These are phyloP conservation scores for Drosophila sechellia DNA, from an alignment of 1,140 invertebrate genomes.

Conservation along the genomic window DNA sequence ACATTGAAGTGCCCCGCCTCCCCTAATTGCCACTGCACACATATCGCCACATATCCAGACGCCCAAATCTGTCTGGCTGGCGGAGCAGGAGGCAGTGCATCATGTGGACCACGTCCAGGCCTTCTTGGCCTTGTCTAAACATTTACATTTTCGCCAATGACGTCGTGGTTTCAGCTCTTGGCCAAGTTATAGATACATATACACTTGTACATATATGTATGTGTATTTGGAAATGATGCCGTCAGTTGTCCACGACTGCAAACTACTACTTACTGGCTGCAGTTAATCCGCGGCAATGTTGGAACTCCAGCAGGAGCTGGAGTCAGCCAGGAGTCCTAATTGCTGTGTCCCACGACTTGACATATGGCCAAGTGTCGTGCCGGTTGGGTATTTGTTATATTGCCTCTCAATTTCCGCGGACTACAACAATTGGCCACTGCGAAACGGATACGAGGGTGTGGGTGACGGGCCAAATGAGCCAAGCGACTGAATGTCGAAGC, in stretches of 20 bases:
- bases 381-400: slow-evolving; percentile 53
- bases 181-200: slow-evolving; percentile 7
- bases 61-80: slow-evolving; percentile 15
- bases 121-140: slow-evolving; percentile 73
- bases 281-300: slow-evolving; percentile 5
- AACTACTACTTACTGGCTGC: slow-evolving; percentile 12
- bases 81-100: slow-evolving; percentile 36
- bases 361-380: slow-evolving; percentile 65
- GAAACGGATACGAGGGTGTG: slow-evolving; percentile 1
- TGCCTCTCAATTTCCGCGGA: slow-evolving; percentile 39
- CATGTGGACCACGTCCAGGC: slow-evolving; percentile 29
- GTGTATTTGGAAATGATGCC: slow-evolving; percentile 26
- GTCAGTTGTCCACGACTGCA: slow-evolving; percentile 42
- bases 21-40: slow-evolving; percentile 27
- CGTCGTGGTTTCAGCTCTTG: slow-evolving; percentile 49
- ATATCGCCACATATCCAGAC: slow-evolving; percentile 14
- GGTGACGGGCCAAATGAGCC: not conserved
- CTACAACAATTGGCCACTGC: slow-evolving; percentile 9
- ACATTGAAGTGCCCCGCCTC: slow-evolving; percentile 40
- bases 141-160: slow-evolving; percentile 78
- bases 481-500: slow-evolving; percentile 1
- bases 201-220: not conserved
- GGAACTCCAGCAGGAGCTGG: too few relatives aligned
- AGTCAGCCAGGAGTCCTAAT: slow-evolving; percentile 20
- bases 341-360: slow-evolving; percentile 49